phyloP scores from a whole-genome alignment of 2,113 vertebrate species.

The Charina bottae region DNA sequence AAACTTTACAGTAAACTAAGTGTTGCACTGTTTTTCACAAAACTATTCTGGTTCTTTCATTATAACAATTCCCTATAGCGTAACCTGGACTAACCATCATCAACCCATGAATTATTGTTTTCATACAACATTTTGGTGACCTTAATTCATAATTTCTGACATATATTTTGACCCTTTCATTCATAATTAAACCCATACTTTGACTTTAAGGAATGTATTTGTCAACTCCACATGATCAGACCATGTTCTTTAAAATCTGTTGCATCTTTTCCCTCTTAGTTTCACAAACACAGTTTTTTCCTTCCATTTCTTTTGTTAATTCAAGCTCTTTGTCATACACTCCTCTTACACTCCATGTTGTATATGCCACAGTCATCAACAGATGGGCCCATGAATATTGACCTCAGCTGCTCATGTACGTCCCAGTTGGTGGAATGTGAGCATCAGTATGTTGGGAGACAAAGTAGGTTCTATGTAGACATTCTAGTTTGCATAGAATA shows the following conservation, averaged over 20 bases:
- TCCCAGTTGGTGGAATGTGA: not conserved
- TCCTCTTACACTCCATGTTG: too few relatives aligned
- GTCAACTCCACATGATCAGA: not conserved
- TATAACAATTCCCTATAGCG: too few relatives aligned
- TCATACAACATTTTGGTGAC: too few relatives aligned
- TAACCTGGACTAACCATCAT: too few relatives aligned
- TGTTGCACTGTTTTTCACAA: too few relatives aligned
- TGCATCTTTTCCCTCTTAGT: not conserved
- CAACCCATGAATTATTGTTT: too few relatives aligned
- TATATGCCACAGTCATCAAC: not conserved
- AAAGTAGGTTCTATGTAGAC: not conserved
- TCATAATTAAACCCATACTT: not conserved
- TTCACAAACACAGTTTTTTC: not conserved
- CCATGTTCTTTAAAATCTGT: not conserved
- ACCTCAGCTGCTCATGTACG: not conserved
- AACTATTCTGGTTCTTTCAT: too few relatives aligned
- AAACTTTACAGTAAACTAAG: too few relatives aligned
- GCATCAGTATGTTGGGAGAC: not conserved
- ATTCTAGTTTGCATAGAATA: not conserved
- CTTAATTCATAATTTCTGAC: too few relatives aligned
- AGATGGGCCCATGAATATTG: not conserved
- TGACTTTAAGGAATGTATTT: not conserved
- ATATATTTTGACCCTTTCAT: too few relatives aligned
- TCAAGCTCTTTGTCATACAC: too few relatives aligned
- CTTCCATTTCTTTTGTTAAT: not conserved